Conservation (phyloP, 2,888 invertebrate genomes). For the Ophion costatus region DNA sequence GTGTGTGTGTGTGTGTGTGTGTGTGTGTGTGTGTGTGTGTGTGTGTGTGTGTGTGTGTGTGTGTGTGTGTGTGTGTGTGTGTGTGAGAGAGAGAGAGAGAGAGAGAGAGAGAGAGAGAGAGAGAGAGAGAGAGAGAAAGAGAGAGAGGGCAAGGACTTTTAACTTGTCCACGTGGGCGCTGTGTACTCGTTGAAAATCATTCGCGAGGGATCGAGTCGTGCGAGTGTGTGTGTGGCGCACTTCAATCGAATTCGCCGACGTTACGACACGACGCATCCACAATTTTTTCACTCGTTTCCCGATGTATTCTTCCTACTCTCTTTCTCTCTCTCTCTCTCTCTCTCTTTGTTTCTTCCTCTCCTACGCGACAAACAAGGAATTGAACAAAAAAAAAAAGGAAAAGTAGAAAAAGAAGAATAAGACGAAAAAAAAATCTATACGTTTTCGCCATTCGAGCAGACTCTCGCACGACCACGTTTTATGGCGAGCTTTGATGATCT, state of each 20-base stretch:
- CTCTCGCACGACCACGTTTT: conserved; percentile 45
- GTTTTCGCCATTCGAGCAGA: conserved; percentile 45
- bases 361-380: conserved; percentile 2
- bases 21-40: too few relatives aligned
- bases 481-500: conserved; percentile 59
- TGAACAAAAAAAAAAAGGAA: not conserved
- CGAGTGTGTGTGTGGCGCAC: conserved; percentile 28
- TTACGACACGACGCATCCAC: conserved; percentile 23
- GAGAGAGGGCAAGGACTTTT: not conserved
- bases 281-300: conserved; percentile 14
- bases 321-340: not conserved
- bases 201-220: conserved; percentile 37
- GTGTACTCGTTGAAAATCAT: conserved; percentile 15
- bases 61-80: too few relatives aligned
- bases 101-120: too few relatives aligned
- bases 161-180: conserved; percentile 33
- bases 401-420: not conserved
- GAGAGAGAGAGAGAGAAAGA: too few relatives aligned
- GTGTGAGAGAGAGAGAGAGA: too few relatives aligned
- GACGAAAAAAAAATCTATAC: conserved; percentile 13
- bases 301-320: not conserved
- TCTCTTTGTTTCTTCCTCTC: not conserved
- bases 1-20: too few relatives aligned
- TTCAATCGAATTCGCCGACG: conserved; percentile 56
- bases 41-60: not conserved